Evolutionary conservation across 64 coral and sea anemone species (phyloP), one percentile per base, ranked within the genome.

Genomic region (Hydrozoanthus tunicans): DNA sequence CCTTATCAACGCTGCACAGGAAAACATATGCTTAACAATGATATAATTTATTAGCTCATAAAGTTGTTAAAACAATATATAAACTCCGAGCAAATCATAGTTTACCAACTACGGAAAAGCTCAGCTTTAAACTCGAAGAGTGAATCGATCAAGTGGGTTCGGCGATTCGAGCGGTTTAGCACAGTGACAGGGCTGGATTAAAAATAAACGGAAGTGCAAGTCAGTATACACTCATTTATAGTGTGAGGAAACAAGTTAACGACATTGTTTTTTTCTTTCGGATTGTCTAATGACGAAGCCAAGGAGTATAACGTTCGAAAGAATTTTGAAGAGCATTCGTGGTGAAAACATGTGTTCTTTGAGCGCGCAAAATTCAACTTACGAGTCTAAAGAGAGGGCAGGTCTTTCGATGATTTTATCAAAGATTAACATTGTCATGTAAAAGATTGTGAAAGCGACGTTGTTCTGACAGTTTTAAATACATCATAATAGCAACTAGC

Each of bases 121-220:
- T 84, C 61, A 84, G 80, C 51, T 82, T 82, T 59, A 82, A 82
- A 82, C 58, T 59, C 9, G 80, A 82, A 82, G 62, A 62, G 80
- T 64, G 58, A 2, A 43, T 43, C 32, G 62, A 82, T 43, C 32
- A 77, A 62, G 17, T 77, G 12, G 60, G 62, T 43, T 77, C 8
- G 62, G 77, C 73, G 70, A 89, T 62, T 32, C 62, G 6, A 60
- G 73, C 56, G 77, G 62, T 59, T 77, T 89, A 14, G 56, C 73
- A 61, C 58, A 43, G 14, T 11, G 77, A 26, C 54, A 77, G 51
- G 71, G 58, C 15, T 59, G 62, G 7, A 89, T 61, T 15, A 77
- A 72, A 26, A 62, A 64, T 14, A 14, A 70, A 20, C 32, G 0
- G 64, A 56, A 74, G 53, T 25, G 25, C 51, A 51, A 76, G 70